These are phyloP conservation scores for Drosophila kurseongensis DNA, from an alignment of 1,140 invertebrate species.

Conservation along the genomic window DNA sequence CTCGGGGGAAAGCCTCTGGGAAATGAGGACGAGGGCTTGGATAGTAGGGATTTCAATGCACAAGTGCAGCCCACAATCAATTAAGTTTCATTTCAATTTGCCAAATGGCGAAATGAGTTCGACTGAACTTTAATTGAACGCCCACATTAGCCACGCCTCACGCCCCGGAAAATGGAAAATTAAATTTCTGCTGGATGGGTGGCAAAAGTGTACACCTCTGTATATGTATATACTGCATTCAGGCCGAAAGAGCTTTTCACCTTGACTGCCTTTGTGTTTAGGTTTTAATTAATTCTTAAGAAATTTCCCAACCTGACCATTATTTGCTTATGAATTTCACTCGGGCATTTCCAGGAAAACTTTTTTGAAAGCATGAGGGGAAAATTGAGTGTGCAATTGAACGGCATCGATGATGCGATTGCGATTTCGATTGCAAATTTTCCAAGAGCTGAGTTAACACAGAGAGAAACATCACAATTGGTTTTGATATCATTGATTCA, in stretches of 20 bases:
- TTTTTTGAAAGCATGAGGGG: slow-evolving; percentile 11
- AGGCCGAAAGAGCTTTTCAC: slow-evolving; percentile 15
- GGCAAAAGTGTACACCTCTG: not conserved
- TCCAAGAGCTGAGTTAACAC: slow-evolving; percentile 19
- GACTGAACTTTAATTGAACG: slow-evolving; percentile 58
- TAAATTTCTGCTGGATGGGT: slow-evolving; percentile 5
- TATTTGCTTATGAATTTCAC: slow-evolving; percentile 50
- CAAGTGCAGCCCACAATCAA: slow-evolving; percentile 54
- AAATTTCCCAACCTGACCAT: slow-evolving; percentile 50
- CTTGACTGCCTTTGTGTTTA: slow-evolving; percentile 55
- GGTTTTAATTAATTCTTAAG: slow-evolving; percentile 72
- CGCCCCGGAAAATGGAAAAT: slow-evolving; percentile 11
- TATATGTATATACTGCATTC: slow-evolving; percentile 24
- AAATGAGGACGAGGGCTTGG: not conserved
- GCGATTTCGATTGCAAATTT: slow-evolving; percentile 28
- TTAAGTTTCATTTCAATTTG: slow-evolving; percentile 59
- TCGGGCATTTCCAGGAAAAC: slow-evolving; percentile 47
- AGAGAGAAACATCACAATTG: not conserved
- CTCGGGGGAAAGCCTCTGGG: not conserved
- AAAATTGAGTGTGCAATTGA: slow-evolving; percentile 43
- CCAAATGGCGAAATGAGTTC: slow-evolving; percentile 51
- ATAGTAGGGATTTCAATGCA: slow-evolving; percentile 15
- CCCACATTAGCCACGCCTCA: slow-evolving; percentile 16
- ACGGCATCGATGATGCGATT: slow-evolving; percentile 49
- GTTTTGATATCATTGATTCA: not conserved